These are phyloP conservation scores for Ibycter americanus DNA, from an alignment of 2,797 vertebrate species.

Conservation along the genomic window DNA sequence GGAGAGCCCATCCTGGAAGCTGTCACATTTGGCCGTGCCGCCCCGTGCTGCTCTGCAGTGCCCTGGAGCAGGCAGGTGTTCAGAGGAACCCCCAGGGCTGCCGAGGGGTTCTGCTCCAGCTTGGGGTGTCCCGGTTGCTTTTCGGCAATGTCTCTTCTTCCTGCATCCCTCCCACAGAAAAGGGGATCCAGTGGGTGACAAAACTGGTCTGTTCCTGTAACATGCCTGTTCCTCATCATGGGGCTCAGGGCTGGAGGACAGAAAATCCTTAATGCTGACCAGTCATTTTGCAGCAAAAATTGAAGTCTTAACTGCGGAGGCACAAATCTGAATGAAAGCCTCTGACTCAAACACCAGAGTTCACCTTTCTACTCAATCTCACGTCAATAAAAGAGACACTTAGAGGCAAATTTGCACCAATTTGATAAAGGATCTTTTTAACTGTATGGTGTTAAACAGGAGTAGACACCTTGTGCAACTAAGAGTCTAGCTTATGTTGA, in stretches of 20 bases:
- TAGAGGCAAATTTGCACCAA: neutral
- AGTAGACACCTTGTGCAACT: neutral
- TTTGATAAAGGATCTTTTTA: neutral
- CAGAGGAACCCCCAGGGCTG: neutral
- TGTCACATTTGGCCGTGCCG: neutral
- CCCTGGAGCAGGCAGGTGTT: neutral
- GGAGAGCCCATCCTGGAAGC: neutral
- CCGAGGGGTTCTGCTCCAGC: neutral
- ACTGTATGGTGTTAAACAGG: neutral
- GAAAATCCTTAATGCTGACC: neutral
- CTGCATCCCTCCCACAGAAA: neutral
- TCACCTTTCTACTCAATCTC: neutral
- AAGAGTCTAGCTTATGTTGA: neutral
- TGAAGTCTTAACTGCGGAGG: neutral
- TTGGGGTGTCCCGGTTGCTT: neutral
- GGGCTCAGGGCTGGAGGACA: neutral
- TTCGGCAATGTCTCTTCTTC: fast-evolving
- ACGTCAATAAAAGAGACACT: neutral
- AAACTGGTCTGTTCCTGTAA: neutral
- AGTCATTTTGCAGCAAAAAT: neutral
- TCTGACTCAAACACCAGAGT: neutral
- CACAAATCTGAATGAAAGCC: neutral
- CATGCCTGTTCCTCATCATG: fast-evolving
- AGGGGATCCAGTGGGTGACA: neutral
- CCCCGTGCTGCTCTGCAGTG: fast-evolving